Conservation (phyloP, 2,797 vertebrate species). For the Momotus momota region DNA sequence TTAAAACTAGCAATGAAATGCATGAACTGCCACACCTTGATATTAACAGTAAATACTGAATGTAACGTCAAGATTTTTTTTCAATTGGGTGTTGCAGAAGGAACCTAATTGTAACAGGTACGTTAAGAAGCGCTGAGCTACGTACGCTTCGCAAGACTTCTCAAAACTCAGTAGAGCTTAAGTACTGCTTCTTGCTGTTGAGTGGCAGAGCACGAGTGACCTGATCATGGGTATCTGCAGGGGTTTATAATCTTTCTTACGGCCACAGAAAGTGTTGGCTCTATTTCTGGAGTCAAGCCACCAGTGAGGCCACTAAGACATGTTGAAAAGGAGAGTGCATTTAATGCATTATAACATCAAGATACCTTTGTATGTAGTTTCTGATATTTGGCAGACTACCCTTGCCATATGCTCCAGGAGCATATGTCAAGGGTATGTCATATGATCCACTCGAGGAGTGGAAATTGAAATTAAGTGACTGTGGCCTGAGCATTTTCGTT, state of each 20-base stretch:
- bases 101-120: not conserved
- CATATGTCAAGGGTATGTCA: no score
- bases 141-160: not conserved
- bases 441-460: not conserved
- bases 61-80: not conserved
- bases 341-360: not conserved
- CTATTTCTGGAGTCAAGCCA: not conserved
- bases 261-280: not conserved
- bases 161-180: not conserved
- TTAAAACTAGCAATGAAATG: not conserved
- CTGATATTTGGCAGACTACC: not conserved
- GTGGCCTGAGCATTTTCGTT: not conserved
- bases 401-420: not conserved
- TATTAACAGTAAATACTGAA: not conserved
- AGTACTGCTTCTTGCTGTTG: not conserved
- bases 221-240: not conserved
- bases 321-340: not conserved
- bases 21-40: not conserved
- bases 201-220: not conserved
- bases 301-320: not conserved
- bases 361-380: not conserved
- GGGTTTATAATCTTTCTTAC: slow-evolving; percentile 9
- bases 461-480: not conserved
- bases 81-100: not conserved
- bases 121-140: not conserved